Conservation (phyloP, 1,140 invertebrate species). For the Sinonovacula constricta region DNA sequence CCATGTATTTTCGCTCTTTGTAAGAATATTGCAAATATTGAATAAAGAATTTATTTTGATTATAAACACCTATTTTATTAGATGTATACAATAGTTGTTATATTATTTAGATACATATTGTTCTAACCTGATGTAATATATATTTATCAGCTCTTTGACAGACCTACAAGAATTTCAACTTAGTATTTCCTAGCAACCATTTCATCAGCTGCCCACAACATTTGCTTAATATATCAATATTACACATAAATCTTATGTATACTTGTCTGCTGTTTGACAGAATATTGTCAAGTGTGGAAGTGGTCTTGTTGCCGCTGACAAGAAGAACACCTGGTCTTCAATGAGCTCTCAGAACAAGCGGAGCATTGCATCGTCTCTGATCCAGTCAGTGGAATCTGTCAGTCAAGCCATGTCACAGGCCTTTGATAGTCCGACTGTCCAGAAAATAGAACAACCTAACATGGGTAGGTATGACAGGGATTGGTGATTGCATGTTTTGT, state of each 20-base stretch:
- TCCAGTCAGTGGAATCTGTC: slow-evolving; percentile 86
- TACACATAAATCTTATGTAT: not conserved
- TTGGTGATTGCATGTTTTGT: too few relatives aligned
- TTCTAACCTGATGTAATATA: too few relatives aligned
- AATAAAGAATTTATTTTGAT: too few relatives aligned
- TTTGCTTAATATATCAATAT: not conserved
- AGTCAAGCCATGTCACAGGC: slow-evolving; percentile 93
- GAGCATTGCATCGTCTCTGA: slow-evolving; percentile 65
- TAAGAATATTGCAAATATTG: too few relatives aligned
- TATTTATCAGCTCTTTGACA: not conserved
- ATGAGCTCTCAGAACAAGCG: slow-evolving; percentile 60
- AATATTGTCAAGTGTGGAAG: slow-evolving; percentile 40
- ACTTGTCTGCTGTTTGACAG: too few relatives aligned
- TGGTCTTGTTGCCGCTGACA: slow-evolving; percentile 9
- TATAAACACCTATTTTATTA: too few relatives aligned
- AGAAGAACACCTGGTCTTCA: slow-evolving; percentile 23
- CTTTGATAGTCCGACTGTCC: slow-evolving; percentile 78
- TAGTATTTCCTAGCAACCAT: not conserved
- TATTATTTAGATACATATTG: too few relatives aligned
- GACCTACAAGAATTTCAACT: not conserved
- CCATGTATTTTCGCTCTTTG: too few relatives aligned
- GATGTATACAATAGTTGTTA: too few relatives aligned
- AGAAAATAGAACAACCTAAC: slow-evolving; percentile 63
- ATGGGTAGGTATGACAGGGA: too few relatives aligned
- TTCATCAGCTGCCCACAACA: not conserved